These are phyloP conservation scores for Typhlichthys eigenmanni DNA, from an alignment of 2,797 vertebrate species.

Conservation along the genomic window DNA sequence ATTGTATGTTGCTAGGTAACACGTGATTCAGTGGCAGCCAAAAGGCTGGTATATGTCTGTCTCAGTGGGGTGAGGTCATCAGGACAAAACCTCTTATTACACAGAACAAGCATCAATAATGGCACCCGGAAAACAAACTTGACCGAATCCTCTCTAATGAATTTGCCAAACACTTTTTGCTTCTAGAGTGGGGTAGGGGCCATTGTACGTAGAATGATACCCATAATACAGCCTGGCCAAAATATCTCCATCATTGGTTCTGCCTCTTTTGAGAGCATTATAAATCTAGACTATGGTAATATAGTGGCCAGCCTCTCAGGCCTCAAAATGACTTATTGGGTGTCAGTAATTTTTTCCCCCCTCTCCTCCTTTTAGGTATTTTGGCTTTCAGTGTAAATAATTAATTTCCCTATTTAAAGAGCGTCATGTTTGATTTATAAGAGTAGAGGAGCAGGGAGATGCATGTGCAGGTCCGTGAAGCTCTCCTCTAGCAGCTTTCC, in stretches of 20 bases:
- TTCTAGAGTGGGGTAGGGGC: not conserved
- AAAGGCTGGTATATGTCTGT: constrained; percentile 27
- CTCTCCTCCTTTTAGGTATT: constrained; percentile 72
- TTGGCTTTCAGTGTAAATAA: constrained; percentile 79
- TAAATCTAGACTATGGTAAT: constrained; percentile 71
- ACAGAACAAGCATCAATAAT: constrained; percentile 17
- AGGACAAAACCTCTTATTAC: constrained; percentile 29
- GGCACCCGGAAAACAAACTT: constrained; percentile 12
- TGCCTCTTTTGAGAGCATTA: constrained; percentile 55
- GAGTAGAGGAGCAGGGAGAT: constrained; percentile 48
- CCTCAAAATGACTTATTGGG: constrained; percentile 71
- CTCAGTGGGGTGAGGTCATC: constrained; percentile 24
- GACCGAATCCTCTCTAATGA: constrained; percentile 21
- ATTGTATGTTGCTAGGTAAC: constrained; percentile 56
- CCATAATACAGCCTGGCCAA: constrained; percentile 29
- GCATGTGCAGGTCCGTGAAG: constrained; percentile 51
- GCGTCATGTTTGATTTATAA: constrained; percentile 78
- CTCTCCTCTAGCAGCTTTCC: constrained; percentile 48
- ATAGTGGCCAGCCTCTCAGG: constrained; percentile 55
- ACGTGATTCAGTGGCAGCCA: constrained; percentile 36
- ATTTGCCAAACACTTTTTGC: constrained; percentile 25
- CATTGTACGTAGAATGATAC: constrained; percentile 7
- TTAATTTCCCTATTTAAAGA: constrained; percentile 81
- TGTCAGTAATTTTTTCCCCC: constrained; percentile 56
- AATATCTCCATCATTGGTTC: constrained; percentile 46